Percentiles rank a stretch among this genome's conserved stretches.
These are phyloP conservation scores for Falco peregrinus DNA, from an alignment of 2,797 vertebrate species.

Conservation along the genomic window DNA sequence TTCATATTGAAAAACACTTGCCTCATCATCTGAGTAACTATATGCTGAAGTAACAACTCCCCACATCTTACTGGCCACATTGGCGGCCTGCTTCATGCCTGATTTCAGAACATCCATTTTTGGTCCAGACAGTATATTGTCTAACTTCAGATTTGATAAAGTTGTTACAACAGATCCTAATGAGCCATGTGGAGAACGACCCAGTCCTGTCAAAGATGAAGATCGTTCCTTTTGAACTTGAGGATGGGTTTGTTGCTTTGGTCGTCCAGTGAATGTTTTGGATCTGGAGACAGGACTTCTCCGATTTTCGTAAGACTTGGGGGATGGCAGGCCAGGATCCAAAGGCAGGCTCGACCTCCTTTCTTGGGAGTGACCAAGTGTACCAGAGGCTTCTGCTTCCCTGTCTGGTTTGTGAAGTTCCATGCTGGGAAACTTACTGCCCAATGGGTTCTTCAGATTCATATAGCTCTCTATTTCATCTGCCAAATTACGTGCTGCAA, in stretches of 20 bases:
- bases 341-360: constrained; percentile 90
- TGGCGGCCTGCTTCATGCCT: constrained; percentile 95
- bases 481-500: constrained; percentile 91
- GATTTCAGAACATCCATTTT: constrained; percentile 95
- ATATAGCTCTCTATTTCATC: constrained; percentile 98
- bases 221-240: constrained; percentile 78
- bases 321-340: constrained; percentile 59
- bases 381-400: constrained; percentile 19
- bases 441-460: constrained; percentile 89
- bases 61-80: constrained; percentile 95
- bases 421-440: constrained; percentile 90
- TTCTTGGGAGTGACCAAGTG: constrained; percentile 69
- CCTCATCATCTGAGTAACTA: constrained; percentile 94
- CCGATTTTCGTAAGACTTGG: constrained; percentile 61
- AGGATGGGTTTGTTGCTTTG: constrained; percentile 75
- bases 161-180: constrained; percentile 92
- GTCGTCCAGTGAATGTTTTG: constrained; percentile 87
- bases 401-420: constrained; percentile 83
- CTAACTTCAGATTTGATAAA: constrained; percentile 92
- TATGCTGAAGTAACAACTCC: constrained; percentile 90
- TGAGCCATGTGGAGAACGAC: constrained; percentile 88
- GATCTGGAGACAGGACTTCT: constrained; percentile 88
- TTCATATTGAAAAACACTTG: constrained; percentile 65
- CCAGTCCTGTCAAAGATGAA: constrained; percentile 85
- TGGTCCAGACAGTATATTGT: constrained; percentile 90